Conservation (phyloP, 2,797 vertebrate species). For the Artibeus jamaicensis region DNA sequence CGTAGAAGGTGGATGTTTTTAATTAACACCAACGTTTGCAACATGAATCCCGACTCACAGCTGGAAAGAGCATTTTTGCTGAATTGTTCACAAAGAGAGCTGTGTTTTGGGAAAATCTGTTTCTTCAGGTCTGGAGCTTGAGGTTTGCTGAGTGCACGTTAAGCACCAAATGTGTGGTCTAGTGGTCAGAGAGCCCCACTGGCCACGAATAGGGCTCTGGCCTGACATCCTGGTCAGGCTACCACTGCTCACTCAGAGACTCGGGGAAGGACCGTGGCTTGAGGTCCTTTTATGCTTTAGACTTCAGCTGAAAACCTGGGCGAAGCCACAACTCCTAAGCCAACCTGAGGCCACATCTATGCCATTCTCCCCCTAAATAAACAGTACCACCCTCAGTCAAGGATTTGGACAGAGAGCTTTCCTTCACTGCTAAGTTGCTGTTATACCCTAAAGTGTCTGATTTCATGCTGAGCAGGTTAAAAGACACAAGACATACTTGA, state of each 20-base stretch:
- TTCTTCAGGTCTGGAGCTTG: conserved; percentile 51
- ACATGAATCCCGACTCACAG: conserved; percentile 46
- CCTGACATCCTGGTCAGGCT: neutral
- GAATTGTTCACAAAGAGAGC: conserved; percentile 72
- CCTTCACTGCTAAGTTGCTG: neutral
- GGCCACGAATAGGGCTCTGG: neutral
- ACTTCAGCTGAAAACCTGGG: conserved; percentile 51
- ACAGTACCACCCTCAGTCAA: neutral
- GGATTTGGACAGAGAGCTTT: neutral
- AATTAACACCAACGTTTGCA: conserved; percentile 32
- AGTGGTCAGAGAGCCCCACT: conserved; percentile 42
- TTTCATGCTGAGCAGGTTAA: neutral
- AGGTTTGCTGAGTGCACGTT: conserved; percentile 64
- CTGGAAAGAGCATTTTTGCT: conserved; percentile 70
- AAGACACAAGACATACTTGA: neutral
- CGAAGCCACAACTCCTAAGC: neutral
- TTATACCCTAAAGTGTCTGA: neutral
- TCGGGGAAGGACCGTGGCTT: neutral
- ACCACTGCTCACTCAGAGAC: neutral
- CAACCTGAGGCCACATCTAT: conserved; percentile 46
- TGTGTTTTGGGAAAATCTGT: conserved; percentile 68
- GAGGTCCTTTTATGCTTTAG: neutral
- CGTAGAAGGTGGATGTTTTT: conserved; percentile 48
- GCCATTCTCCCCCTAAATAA: neutral
- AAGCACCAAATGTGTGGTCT: conserved; percentile 56